Evolutionary conservation across 2,797 vertebrate species (phyloP).

Genomic region (Halcyon smyrnensis): DNA sequence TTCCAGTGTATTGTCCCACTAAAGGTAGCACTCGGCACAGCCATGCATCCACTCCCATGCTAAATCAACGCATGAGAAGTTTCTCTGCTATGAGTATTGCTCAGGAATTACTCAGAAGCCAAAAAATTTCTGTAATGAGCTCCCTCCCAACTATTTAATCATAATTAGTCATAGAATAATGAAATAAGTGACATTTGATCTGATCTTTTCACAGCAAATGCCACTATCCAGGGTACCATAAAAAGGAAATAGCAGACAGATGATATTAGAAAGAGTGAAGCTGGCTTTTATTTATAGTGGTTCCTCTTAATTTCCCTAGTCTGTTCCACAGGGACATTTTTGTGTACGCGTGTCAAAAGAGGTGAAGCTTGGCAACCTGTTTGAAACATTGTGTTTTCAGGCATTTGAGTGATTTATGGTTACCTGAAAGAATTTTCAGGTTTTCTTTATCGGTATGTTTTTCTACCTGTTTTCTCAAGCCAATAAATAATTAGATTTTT

Average conservation of each 20-base stretch:
- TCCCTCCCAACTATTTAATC: background rate
- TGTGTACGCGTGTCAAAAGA: background rate
- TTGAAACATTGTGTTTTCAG: background rate
- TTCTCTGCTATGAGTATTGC: background rate
- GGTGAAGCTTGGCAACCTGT: background rate
- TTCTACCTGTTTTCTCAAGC: slow-evolving; percentile 20
- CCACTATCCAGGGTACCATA: background rate
- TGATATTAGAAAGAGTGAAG: background rate
- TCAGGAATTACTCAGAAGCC: background rate
- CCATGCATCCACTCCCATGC: background rate
- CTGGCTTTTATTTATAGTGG: background rate
- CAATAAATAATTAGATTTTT: background rate
- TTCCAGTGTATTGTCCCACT: background rate
- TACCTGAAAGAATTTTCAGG: slow-evolving; percentile 14
- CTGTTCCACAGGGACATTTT: background rate
- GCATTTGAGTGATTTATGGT: background rate
- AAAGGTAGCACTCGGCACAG: background rate
- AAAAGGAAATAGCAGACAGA: background rate
- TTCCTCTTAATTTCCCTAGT: background rate
- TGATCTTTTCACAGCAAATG: slow-evolving; percentile 46
- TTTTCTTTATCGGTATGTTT: background rate
- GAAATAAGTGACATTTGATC: slow-evolving; percentile 58
- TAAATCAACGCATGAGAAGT: background rate
- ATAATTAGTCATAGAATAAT: slow-evolving; percentile 58
- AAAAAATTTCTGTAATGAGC: slow-evolving; percentile 14